Base-by-base conservation (phyloP, 2,888 invertebrate genomes). In the Lymantria monacha region DNA sequence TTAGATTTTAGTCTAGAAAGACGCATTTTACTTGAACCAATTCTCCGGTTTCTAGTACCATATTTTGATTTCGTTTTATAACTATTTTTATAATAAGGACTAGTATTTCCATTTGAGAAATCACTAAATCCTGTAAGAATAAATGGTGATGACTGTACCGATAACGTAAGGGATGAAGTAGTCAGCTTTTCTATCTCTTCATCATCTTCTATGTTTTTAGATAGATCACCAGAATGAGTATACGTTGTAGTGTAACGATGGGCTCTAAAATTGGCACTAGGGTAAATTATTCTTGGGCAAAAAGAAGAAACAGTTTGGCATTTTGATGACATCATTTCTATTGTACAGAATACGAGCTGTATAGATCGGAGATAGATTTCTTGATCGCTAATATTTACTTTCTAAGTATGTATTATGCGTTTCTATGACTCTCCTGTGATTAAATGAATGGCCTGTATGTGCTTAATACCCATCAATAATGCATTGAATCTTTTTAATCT, bases 401-500 rank as follows among this genome's bases (percentile, higher is more conserved):
- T 10, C 7, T 33, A 10, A 10, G 9, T 2, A 10, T 33, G 33
- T 33, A 33, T 33, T 33, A 5, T 33, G 5, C 3, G 1, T 38
- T n/a, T n/a, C 2, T 41, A 13, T 14, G 13, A 44, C 37, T 44
- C 31, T 38, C 44, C 40, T 12, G 10, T 12, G 7, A 15, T 30
- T 31, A 30, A 8, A 9, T 45, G 9, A 45, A 50, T 42, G 33
- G 13, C 45, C 41, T 12, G 31, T 14, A 44, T 9, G 30, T 46
- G 13, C 10, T 30, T 41, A 12, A 51, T 44, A 7, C 46, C 51
- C 33, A 51, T n/a, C 22, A 47, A 30, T 1, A 40, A 10, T 11
- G 46, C 51, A 8, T 47, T 47, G 1, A 51, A 22, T 13, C 30
- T 40, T 15, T 43, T 37, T 13, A 47, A 3, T 41, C 30, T 37